Percentiles rank a stretch among this genome's conserved stretches.
Evolutionary conservation across 1,140 invertebrate genomes (phyloP).

Genomic region (Achroia grisella): DNA sequence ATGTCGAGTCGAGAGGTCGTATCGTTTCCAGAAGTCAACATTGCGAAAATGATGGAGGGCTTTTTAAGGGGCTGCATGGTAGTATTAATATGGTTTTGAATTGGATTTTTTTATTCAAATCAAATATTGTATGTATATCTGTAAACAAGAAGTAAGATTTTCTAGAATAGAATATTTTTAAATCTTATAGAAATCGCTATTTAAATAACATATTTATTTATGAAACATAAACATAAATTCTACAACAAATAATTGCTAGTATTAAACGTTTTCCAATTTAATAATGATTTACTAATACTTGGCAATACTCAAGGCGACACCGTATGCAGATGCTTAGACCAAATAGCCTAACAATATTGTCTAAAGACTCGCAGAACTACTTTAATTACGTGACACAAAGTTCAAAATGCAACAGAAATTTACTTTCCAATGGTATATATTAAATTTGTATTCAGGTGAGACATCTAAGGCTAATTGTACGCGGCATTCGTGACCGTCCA

Average conservation of each 20-base stretch:
- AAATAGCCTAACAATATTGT: neutral
- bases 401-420: neutral
- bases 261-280: neutral
- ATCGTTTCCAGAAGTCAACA: slow-evolving; percentile 67
- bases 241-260: neutral
- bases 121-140: neutral
- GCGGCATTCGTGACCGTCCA: slow-evolving; percentile 45
- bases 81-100: slow-evolving; percentile 31
- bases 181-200: too few relatives aligned
- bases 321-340: neutral
- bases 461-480: slow-evolving; percentile 55
- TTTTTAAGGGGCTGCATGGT: slow-evolving; percentile 39
- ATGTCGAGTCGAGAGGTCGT: slow-evolving; percentile 62
- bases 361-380: neutral
- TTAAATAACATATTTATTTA: too few relatives aligned
- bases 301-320: slow-evolving; percentile 2
- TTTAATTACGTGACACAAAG: neutral
- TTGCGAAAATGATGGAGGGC: slow-evolving; percentile 59
- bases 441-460: slow-evolving; percentile 35
- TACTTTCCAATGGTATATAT: neutral
- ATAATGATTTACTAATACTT: neutral
- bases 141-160: too few relatives aligned
- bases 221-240: too few relatives aligned
- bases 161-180: too few relatives aligned
- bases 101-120: slow-evolving; percentile 15